Percentiles rank a stretch among this genome's conserved stretches.
These are phyloP conservation scores for Poliocrania exsul DNA, from an alignment of 2,797 vertebrate genomes.

Conservation along the genomic window DNA sequence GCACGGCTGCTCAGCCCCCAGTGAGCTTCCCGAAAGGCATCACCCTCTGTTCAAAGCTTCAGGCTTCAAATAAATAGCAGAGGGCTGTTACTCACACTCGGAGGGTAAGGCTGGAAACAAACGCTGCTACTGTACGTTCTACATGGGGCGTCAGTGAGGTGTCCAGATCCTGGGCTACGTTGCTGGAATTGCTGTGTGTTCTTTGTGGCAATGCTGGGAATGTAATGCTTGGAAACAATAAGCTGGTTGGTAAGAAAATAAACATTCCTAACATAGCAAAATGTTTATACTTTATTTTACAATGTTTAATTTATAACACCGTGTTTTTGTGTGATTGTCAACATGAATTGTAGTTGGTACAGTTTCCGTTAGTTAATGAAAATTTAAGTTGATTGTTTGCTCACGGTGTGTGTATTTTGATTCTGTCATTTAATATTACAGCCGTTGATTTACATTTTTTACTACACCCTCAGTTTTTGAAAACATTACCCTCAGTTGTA, in stretches of 20 bases:
- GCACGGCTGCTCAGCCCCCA: accelerated
- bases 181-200: accelerated
- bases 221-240: background rate
- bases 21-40: background rate
- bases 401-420: background rate
- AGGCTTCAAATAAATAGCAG: accelerated
- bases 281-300: background rate
- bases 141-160: accelerated
- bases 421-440: background rate
- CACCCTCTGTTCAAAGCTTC: accelerated
- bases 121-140: background rate
- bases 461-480: background rate
- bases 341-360: background rate
- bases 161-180: accelerated
- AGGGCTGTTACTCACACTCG: accelerated
- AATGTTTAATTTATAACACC: background rate
- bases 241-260: background rate
- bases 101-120: background rate
- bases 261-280: background rate
- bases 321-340: background rate
- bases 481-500: background rate
- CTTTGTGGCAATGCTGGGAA: accelerated
- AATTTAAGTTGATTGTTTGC: background rate
- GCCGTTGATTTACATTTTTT: background rate
- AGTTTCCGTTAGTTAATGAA: background rate